Evolutionary conservation across 2,888 invertebrate genomes (phyloP).

Genomic region (Drosophila mimica): DNA sequence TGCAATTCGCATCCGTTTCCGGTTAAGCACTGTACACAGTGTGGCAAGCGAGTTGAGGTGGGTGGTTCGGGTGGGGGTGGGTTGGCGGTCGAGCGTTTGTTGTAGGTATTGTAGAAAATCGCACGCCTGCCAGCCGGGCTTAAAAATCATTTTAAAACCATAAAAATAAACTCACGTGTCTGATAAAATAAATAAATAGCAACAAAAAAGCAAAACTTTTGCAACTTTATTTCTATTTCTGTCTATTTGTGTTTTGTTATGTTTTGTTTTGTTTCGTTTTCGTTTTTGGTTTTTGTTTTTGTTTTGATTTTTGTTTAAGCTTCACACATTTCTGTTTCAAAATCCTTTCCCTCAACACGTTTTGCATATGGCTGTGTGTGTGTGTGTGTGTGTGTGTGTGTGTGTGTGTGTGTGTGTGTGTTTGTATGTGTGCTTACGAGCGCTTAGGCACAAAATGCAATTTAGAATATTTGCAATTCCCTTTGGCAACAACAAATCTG

Average conservation of each 20-base stretch:
- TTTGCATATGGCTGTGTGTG: slow-evolving; percentile 25
- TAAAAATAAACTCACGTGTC: slow-evolving; percentile 80
- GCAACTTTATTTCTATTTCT: slow-evolving; percentile 30
- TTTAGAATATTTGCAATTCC: slow-evolving; percentile 79
- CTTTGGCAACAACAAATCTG: slow-evolving; percentile 68
- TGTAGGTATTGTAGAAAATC: slow-evolving; percentile 18
- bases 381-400: slow-evolving; percentile 26
- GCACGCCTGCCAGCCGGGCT: slow-evolving; percentile 48
- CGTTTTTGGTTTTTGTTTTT: slow-evolving; percentile 25
- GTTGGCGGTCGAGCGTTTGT: slow-evolving; percentile 11
- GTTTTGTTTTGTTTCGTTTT: slow-evolving; percentile 41
- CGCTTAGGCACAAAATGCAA: slow-evolving; percentile 72
- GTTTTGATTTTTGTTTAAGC: slow-evolving; percentile 71
- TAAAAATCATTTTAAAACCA: slow-evolving; percentile 82
- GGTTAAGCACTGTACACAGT: slow-evolving; percentile 66
- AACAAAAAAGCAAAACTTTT: slow-evolving; percentile 49
- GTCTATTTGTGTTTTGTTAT: slow-evolving; percentile 23
- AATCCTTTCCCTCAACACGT: slow-evolving; percentile 73
- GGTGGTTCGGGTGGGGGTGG: background rate
- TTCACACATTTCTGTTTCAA: slow-evolving; percentile 72
- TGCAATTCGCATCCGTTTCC: slow-evolving; percentile 84
- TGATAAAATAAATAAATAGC: slow-evolving; percentile 75
- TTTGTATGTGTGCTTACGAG: slow-evolving; percentile 19
- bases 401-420: slow-evolving; percentile 15
- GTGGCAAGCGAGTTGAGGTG: slow-evolving; percentile 7